Base-by-base conservation (phyloP, 2,113 vertebrate species). In the Spea bombifrons region DNA sequence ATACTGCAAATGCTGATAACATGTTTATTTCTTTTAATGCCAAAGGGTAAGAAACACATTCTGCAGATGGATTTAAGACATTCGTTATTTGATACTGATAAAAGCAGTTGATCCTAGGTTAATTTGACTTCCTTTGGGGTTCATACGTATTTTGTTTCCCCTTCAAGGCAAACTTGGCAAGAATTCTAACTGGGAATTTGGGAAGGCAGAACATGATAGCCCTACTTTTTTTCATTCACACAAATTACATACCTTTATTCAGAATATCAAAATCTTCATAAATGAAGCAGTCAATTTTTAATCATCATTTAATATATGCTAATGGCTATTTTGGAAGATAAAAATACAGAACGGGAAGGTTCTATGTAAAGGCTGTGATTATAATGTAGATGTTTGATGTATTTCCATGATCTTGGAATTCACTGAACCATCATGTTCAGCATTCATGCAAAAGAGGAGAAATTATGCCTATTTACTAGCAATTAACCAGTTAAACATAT, bases 321-420 rank as follows among this genome's bases (percentile, higher is more conserved):
- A 59, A 59, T 59, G 10, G 55, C 2, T 59, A 1, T 59, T 5
- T 9, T 12, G 49, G 59, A 43, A 47, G 63, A n/a, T 64, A 75
- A 17, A 66, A 75, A 52, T 53, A 63, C 17, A 43, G 12, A 75
- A 53, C 44, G 6, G 5, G 47, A 75, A 53, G 4, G 66, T 45
- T 75, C 61, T 66, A 66, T 75, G 66, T 75, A 75, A 75, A 75
- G 73, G 1, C 5, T 49, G 48, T 17, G 64, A 48, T 75, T 16
- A 75, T 76, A 67, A 68, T 66, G 57, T 44, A 59, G 52, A 67
- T 48, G 50, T 61, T 9, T 0, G 9, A 47, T 65, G 82, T 82
- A 84, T 81, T 81, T 75, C 76, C 48, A 83, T 86, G n/a, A 59
- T 55, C 66, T 68, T 49, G 57, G 52, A 69, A 46, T 55, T 46